phyloP scores from a whole-genome alignment of 2,888 invertebrate genomes.

The Drosophila borealis region DNA sequence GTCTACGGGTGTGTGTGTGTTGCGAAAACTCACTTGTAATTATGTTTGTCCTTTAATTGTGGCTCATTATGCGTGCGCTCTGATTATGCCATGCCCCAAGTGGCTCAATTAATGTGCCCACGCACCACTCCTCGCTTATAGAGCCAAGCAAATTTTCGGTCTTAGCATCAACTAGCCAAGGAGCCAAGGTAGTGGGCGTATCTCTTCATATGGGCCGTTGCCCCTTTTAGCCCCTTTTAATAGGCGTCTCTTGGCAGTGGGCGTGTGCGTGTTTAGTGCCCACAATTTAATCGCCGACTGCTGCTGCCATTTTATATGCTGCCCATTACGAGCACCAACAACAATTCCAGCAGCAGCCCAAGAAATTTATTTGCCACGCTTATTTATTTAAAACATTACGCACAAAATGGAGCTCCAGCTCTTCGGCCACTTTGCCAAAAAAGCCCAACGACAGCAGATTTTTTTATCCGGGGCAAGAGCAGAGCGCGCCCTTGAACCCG shows the following conservation, averaged over 20 bases:
- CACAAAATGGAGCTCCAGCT: slow-evolving; percentile 25
- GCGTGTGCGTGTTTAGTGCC: slow-evolving; percentile 49
- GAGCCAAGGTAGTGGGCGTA: slow-evolving; percentile 19
- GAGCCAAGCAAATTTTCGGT: slow-evolving; percentile 26
- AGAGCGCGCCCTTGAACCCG: slow-evolving; percentile 20
- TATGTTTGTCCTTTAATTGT: slow-evolving; percentile 79
- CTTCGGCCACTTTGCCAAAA: neutral
- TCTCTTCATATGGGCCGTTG: slow-evolving; percentile 10
- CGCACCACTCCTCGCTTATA: slow-evolving; percentile 1
- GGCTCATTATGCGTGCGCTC: slow-evolving; percentile 74
- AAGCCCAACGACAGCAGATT: neutral
- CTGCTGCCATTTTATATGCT: slow-evolving; percentile 20
- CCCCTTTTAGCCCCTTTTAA: neutral
- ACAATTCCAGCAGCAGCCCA: slow-evolving; percentile 8
- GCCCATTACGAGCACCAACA: slow-evolving; percentile 23
- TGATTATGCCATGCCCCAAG: slow-evolving; percentile 75
- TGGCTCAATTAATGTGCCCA: slow-evolving; percentile 74
- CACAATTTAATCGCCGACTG: slow-evolving; percentile 46
- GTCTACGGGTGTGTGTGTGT: slow-evolving; percentile 4
- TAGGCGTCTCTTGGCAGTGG: neutral
- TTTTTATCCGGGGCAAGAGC: slow-evolving; percentile 1
- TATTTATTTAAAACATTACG: slow-evolving; percentile 53
- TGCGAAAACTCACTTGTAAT: slow-evolving; percentile 63
- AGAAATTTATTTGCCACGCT: slow-evolving; percentile 29
- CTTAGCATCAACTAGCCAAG: slow-evolving; percentile 7